A percentile compares a stretch with the other conserved stretches of the same genome.
Evolutionary conservation across 2,113 vertebrate species (phyloP).

Genomic region (Choloepus hoffmanni): DNA sequence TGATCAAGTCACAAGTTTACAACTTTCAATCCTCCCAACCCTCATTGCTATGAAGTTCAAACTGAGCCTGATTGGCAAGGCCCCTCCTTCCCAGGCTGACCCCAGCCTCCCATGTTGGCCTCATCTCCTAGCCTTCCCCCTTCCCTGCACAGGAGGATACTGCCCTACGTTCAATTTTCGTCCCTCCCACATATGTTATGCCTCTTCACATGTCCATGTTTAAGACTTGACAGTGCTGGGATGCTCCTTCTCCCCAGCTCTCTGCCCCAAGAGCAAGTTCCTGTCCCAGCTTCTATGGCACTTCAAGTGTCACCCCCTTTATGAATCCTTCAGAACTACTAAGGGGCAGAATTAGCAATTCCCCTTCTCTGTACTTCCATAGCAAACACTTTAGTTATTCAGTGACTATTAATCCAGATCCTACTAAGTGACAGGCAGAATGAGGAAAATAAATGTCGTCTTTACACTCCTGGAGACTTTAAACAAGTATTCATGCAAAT

Average conservation of each 20-base stretch:
- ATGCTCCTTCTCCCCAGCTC: background rate
- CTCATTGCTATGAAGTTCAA: background rate
- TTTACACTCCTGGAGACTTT: conserved; percentile 49
- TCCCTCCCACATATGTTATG: background rate
- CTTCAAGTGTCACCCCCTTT: background rate
- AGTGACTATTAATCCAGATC: background rate
- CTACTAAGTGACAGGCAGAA: background rate
- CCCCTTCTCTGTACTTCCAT: background rate
- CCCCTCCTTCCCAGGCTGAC: background rate
- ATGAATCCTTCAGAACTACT: conserved; percentile 17
- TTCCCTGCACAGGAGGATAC: background rate
- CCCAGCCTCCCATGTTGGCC: background rate
- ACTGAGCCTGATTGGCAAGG: background rate
- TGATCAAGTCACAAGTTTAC: background rate
- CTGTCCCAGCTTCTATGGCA: background rate
- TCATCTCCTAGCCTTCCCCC: background rate
- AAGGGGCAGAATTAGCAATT: background rate
- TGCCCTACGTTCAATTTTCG: background rate
- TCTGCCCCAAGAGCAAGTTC: background rate
- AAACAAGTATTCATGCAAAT: conserved; percentile 23
- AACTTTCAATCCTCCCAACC: background rate
- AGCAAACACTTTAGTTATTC: conserved; percentile 17
- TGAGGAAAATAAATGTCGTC: background rate
- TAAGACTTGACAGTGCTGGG: background rate
- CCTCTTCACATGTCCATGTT: background rate